Evolutionary conservation across 2,888 invertebrate species (phyloP), one percentile per base, ranked within the genome.

Genomic region (Folsomia manolachei): DNA sequence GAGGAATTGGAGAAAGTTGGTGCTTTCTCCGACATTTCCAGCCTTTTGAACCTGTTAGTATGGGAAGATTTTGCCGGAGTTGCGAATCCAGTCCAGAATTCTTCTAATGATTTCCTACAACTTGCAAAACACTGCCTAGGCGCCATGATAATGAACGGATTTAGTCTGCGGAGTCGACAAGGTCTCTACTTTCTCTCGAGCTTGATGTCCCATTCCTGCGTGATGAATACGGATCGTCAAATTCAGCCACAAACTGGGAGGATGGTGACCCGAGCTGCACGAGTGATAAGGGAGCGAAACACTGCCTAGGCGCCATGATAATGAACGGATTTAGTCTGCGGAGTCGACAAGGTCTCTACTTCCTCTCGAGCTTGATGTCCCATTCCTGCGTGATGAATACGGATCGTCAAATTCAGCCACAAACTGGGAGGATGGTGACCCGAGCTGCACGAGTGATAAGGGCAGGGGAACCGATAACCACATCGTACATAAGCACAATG

Each of bases 381-480:
- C 80, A 80, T 53, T 61, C 63, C 23, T 80, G 80, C 70, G 25
- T 75, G 0, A 73, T 76, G 70, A 80, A 80, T 67, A 80, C 78
- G 2, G 78, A 80, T 27, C 64, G 80, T 63, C 74, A 77, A 63
- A 73, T 78, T 39, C 74, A 75, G 25, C n/a, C n/a, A n/a, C n/a
- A n/a, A n/a, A n/a, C n/a, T n/a, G 69, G 73, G 2, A 65, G 71
- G 64, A 73, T 80, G 76, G 70, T 78, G 4, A 74, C 76, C 19
- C 71, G 73, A 26, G 78, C 80, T 26, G 78, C 78, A 23, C 52
- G 66, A 9, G 64, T 71, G n/a, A 80, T 80, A 27, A 23, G 69
- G 51, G 56, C 70, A 27, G 78, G 75, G 14, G 73, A 79, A 69
- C 60, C 72, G 1, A 76, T 80, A 39, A 78, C 78, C 27, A 80